Percentiles rank a stretch among this genome's conserved stretches.
phyloP scores from a whole-genome alignment of 92 coral and sea anemone species.

The Phenganax marumi region DNA sequence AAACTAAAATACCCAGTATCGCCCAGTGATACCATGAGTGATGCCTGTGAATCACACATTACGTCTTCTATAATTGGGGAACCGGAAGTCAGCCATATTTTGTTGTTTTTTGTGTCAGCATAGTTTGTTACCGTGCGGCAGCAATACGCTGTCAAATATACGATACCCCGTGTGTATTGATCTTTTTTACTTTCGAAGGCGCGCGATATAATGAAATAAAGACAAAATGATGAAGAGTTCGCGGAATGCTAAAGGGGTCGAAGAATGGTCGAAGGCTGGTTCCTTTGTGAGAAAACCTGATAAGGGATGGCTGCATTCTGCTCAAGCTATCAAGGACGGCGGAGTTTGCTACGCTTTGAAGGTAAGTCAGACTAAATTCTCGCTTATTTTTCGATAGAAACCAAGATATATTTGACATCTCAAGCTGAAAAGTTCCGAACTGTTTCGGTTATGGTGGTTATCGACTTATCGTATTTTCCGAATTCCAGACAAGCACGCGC shows the following conservation, averaged over 20 bases:
- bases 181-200: neutral
- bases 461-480: neutral
- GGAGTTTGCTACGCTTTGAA: constrained; percentile 96
- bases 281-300: constrained; percentile 89
- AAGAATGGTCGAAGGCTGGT: constrained; percentile 95
- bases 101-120: too few species aligned
- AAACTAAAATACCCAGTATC: too few species aligned
- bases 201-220: neutral
- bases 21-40: too few species aligned
- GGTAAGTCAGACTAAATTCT: constrained; percentile 46
- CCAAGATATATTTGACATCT: neutral
- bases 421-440: neutral
- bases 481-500: constrained; percentile 7
- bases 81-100: too few species aligned
- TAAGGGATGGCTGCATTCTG: constrained; percentile 94
- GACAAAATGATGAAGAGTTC: neutral
- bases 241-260: constrained; percentile 38
- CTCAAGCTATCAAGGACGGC: constrained; percentile 82
- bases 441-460: neutral
- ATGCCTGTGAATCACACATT: too few species aligned
- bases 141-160: neutral
- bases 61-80: too few species aligned
- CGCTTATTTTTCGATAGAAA: neutral
- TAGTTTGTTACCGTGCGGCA: too few species aligned
- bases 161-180: neutral